Evolutionary conservation across 2,888 invertebrate species (phyloP), one percentile per base, ranked within the genome.

Genomic region (Villa cingulata): DNA sequence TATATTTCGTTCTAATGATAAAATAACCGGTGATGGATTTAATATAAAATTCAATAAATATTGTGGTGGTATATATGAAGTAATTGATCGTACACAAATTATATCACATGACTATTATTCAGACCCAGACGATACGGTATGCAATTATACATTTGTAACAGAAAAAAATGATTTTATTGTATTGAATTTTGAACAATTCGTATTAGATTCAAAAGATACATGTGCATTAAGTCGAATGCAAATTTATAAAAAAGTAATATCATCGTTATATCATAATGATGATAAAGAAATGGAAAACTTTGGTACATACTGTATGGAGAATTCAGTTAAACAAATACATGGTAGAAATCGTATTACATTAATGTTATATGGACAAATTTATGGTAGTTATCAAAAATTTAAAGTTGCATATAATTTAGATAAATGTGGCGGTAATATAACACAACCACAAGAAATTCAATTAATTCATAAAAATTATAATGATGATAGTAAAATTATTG

Each of bases 21-120:
- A 70, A 15, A 70, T 74, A 7, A 76, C 76, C 50, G 80, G 78
- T 4, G 82, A 82, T 57, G 91, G 91, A 15, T 91, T 91, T 62
- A 69, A 65, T 53, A 73, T 78, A 7, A 50, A 58, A 15, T 85
- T 86, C 78, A 60, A 61, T 19, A 64, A 75, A 52, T 76, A 75
- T 50, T 94, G 94, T 65, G 87, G 87, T 14, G 84, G 83, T 4
- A 63, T 71, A 4, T 78, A 69, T 43, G 81, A 78, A 0, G 71
- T 71, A 3, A 62, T 59, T 15, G 62, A 62, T 29, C 63, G 71
- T 50, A 4, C 23, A 23, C 23, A 73, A 75, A 57, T 63, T 67
- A 37, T 64, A 91, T 16, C 70, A 72, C 23, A 38, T 37, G 90
- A 90, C 0, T 83, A 86, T 43, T 90, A 78, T 68, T 87, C 88